These are phyloP conservation scores for Rousettus madagascariensis DNA, from an alignment of 2,797 vertebrate genomes.

Conservation along the genomic window DNA sequence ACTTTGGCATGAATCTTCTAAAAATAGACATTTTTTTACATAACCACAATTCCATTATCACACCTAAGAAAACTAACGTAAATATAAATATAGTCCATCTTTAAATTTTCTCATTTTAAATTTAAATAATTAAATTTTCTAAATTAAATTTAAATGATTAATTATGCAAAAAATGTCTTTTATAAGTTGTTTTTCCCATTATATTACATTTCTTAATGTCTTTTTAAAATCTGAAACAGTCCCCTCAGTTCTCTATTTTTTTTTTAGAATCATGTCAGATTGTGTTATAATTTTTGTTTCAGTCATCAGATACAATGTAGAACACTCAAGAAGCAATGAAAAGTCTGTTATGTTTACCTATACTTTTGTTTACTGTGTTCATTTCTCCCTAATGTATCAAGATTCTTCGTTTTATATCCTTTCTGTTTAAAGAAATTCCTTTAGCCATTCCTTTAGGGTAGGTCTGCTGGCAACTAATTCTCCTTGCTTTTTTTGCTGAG, in stretches of 20 bases:
- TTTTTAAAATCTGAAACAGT: constrained; percentile 7
- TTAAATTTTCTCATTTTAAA: constrained; percentile 17
- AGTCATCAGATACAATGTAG: background rate
- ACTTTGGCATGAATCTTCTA: background rate
- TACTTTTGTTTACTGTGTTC: background rate
- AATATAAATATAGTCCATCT: background rate
- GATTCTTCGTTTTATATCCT: background rate
- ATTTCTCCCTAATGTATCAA: background rate
- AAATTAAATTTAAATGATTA: background rate
- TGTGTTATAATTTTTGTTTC: background rate
- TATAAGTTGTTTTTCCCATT: too few relatives aligned
- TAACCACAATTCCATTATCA: background rate
- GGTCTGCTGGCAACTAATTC: background rate
- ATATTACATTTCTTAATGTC: background rate
- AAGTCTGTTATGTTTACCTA: background rate
- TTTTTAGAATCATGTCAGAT: background rate
- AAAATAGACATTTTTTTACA: background rate
- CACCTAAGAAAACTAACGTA: background rate
- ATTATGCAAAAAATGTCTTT: background rate
- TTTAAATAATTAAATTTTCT: background rate
- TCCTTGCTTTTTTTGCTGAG: background rate
- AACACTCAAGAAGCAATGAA: background rate
- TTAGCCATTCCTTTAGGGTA: background rate
- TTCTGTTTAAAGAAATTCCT: background rate
- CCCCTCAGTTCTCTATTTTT: background rate